phyloP scores from a whole-genome alignment of 2,797 vertebrate genomes.

The Protosalanx chinensis region DNA sequence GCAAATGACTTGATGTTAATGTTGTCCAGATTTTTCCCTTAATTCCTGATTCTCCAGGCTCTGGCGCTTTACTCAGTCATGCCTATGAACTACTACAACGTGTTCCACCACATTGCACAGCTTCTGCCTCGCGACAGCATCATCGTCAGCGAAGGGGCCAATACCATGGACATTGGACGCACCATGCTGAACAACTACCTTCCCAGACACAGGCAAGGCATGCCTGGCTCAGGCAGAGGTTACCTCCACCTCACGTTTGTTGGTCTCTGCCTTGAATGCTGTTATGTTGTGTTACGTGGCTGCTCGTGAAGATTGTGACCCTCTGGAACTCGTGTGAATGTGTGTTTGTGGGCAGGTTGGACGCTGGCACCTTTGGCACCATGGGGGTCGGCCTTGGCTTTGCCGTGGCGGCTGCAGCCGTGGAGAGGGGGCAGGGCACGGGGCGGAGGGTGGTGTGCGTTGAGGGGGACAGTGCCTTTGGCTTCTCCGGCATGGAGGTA shows the following conservation, averaged over 20 bases:
- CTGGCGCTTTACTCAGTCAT: slow-evolving; percentile 74
- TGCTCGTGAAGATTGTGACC: neutral
- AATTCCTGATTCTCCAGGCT: slow-evolving; percentile 59
- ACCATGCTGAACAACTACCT: slow-evolving; percentile 88
- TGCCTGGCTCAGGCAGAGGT: neutral
- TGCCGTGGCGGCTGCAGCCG: slow-evolving; percentile 86
- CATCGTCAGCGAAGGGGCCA: slow-evolving; percentile 93
- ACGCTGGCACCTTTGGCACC: slow-evolving; percentile 96
- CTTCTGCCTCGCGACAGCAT: slow-evolving; percentile 86
- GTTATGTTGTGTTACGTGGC: neutral
- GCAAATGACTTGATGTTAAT: neutral
- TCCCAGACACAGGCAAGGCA: slow-evolving; percentile 84
- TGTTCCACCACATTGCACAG: slow-evolving; percentile 84
- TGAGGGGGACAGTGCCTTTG: slow-evolving; percentile 97
- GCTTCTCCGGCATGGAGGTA: slow-evolving; percentile 97
- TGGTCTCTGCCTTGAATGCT: neutral
- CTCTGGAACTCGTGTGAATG: neutral
- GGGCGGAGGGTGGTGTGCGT: slow-evolving; percentile 81
- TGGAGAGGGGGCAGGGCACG: slow-evolving; percentile 71
- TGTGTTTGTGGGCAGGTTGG: slow-evolving; percentile 72
- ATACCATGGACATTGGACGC: slow-evolving; percentile 98
- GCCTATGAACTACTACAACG: slow-evolving; percentile 95
- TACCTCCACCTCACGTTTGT: neutral
- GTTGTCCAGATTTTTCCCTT: neutral
- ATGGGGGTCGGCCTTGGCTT: slow-evolving; percentile 97